A percentile compares a stretch with the other conserved stretches of the same genome.
phyloP scores from a whole-genome alignment of 2,113 vertebrate species.

The Tylochromis polylepis region DNA sequence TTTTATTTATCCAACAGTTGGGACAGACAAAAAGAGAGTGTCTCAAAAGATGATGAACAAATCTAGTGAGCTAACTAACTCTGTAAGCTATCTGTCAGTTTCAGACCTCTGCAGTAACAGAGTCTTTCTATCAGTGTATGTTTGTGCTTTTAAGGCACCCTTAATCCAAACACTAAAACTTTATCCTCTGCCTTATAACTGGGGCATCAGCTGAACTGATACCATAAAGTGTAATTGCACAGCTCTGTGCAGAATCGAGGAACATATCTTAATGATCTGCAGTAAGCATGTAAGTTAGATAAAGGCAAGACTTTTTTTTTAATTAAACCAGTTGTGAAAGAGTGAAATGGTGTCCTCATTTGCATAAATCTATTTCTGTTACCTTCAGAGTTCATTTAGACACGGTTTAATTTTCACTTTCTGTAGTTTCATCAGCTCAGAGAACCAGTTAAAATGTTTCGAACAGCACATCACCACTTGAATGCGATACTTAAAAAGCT shows the following conservation, averaged over 20 bases:
- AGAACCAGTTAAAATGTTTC: background rate
- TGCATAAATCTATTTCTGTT: background rate
- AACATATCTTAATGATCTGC: background rate
- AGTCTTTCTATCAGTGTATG: background rate
- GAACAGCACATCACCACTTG: background rate
- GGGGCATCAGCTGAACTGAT: background rate
- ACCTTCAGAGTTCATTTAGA: background rate
- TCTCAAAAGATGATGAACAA: background rate
- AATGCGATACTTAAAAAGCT: conserved; percentile 1
- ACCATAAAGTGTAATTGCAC: background rate
- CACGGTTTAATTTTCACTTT: background rate
- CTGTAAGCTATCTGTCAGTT: too few relatives aligned
- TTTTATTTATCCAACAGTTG: background rate
- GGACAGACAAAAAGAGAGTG: background rate
- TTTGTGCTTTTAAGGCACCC: background rate
- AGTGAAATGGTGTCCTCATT: background rate
- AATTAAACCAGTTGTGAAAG: background rate
- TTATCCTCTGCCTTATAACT: background rate
- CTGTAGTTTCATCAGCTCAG: background rate
- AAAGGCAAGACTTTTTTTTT: background rate
- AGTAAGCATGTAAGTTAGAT: background rate
- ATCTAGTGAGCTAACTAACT: background rate
- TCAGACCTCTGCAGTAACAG: background rate
- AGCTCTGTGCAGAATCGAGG: background rate
- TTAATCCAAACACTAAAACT: background rate